A percentile compares a stretch with the other conserved stretches of the same genome.
phyloP scores from a whole-genome alignment of 2,888 invertebrate species.

The Phlogophora meticulosa region DNA sequence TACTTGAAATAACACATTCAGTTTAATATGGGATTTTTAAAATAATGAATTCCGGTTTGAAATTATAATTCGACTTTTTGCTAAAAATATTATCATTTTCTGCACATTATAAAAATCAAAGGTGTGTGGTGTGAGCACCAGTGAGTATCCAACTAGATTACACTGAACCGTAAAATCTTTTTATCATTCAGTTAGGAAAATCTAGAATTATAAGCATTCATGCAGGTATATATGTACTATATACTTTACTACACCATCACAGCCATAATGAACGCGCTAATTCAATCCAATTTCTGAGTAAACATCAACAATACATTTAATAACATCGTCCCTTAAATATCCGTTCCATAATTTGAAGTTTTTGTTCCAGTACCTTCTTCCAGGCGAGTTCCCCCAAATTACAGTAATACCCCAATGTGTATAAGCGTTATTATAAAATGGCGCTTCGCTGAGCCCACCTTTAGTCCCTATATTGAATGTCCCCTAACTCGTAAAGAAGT shows the following conservation, averaged over 20 bases:
- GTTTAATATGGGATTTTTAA: conserved; percentile 19
- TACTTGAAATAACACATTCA: conserved; percentile 2
- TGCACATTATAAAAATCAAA: conserved; percentile 29
- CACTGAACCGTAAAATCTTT: too few species aligned
- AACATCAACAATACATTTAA: conserved; percentile 54
- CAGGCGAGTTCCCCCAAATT: conserved; percentile 71
- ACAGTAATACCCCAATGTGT: conserved; percentile 69
- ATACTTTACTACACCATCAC: too few species aligned
- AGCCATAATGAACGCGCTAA: conserved; percentile 16
- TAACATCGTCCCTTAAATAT: conserved; percentile 57
- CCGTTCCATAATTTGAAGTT: conserved; percentile 59
- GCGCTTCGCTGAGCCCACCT: conserved; percentile 58
- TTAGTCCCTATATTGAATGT: conserved; percentile 65
- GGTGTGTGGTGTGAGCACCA: conserved; percentile 22
- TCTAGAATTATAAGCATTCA: not conserved
- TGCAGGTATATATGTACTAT: not conserved
- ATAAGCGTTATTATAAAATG: conserved; percentile 65
- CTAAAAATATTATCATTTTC: conserved; percentile 26
- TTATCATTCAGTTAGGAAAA: not conserved
- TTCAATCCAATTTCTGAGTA: conserved; percentile 41
- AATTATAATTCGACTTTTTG: conserved; percentile 46
- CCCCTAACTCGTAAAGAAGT: conserved; percentile 65
- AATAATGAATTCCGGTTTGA: conserved; percentile 41
- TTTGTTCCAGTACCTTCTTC: conserved; percentile 61
- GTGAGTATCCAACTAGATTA: conserved; percentile 9